A percentile compares a stretch with the other conserved stretches of the same genome.
Evolutionary conservation across 64 coral and sea anemone genomes (phyloP).

Genomic region (Porites lutea): DNA sequence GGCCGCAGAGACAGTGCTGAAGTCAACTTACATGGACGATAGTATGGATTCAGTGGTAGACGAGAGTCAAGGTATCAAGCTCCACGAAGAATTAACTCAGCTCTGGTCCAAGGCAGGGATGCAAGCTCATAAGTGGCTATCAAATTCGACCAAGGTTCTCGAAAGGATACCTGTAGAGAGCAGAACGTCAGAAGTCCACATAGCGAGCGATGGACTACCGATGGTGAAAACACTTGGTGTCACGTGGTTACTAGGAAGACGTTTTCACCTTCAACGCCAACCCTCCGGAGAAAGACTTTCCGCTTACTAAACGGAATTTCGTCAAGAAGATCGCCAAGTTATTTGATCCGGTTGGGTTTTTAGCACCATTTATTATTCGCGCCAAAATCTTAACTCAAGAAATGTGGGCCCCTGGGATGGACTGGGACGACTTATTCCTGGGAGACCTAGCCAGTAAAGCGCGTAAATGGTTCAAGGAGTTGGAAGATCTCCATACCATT

Average conservation of each 20-base stretch:
- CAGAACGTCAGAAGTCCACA: constrained; percentile 56
- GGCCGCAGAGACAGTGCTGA: constrained; percentile 77
- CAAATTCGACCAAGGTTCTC: constrained; percentile 72
- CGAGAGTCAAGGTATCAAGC: constrained; percentile 56
- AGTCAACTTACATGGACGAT: constrained; percentile 78
- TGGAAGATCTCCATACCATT: constrained; percentile 42
- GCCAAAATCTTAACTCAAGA: constrained; percentile 76
- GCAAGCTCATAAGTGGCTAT: constrained; percentile 78
- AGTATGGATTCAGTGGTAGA: constrained; percentile 69
- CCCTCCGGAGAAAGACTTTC: constrained; percentile 20
- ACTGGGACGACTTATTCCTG: constrained; percentile 75
- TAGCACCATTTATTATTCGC: constrained; percentile 46
- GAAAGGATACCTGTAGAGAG: constrained; percentile 68
- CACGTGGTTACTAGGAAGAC: constrained; percentile 69
- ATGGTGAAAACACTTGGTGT: constrained; percentile 78
- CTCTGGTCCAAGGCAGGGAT: constrained; percentile 72
- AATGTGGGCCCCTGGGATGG: constrained; percentile 66
- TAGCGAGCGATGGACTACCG: constrained; percentile 56
- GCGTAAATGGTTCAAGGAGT: constrained; percentile 59
- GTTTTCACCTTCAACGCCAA: constrained; percentile 72
- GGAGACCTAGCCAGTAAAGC: constrained; percentile 45
- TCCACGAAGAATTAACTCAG: constrained; percentile 52
- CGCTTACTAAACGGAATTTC: constrained; percentile 64
- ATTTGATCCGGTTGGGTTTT: constrained; percentile 65
- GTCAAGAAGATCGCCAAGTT: constrained; percentile 61